Conservation (phyloP, 1,140 invertebrate genomes). For the Magallana angulata region DNA sequence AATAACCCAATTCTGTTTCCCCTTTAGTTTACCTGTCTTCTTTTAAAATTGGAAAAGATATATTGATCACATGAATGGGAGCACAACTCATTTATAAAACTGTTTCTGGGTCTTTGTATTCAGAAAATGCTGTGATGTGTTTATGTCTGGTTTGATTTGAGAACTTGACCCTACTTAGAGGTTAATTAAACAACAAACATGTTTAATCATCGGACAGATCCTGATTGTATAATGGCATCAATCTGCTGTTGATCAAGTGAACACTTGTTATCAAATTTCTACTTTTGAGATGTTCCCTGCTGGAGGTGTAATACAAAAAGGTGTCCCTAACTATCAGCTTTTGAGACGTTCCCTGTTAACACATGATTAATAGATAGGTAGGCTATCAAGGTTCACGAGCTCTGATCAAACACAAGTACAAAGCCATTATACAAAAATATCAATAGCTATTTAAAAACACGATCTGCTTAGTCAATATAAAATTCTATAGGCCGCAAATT, state of each 20-base stretch:
- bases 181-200: too few relatives aligned
- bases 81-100: too few relatives aligned
- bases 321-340: background rate
- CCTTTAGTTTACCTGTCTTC: too few relatives aligned
- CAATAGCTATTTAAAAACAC: slow-evolving; percentile 29
- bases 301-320: background rate
- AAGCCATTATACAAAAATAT: slow-evolving; percentile 33
- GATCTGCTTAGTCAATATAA: slow-evolving; percentile 19
- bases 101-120: too few relatives aligned
- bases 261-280: background rate
- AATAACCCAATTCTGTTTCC: background rate
- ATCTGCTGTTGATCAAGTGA: too few relatives aligned
- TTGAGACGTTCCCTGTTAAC: slow-evolving; percentile 8
- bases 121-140: too few relatives aligned
- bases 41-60: too few relatives aligned
- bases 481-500: background rate
- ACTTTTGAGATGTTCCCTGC: slow-evolving; percentile 20
- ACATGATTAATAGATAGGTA: slow-evolving; percentile 34
- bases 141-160: too few relatives aligned
- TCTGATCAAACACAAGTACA: slow-evolving; percentile 35
- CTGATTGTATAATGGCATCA: too few relatives aligned
- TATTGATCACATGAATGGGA: too few relatives aligned
- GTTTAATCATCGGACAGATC: too few relatives aligned
- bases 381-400: slow-evolving; percentile 14
- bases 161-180: too few relatives aligned